Conservation (phyloP, 1,140 invertebrate genomes). For the Babylonia areolata region DNA sequence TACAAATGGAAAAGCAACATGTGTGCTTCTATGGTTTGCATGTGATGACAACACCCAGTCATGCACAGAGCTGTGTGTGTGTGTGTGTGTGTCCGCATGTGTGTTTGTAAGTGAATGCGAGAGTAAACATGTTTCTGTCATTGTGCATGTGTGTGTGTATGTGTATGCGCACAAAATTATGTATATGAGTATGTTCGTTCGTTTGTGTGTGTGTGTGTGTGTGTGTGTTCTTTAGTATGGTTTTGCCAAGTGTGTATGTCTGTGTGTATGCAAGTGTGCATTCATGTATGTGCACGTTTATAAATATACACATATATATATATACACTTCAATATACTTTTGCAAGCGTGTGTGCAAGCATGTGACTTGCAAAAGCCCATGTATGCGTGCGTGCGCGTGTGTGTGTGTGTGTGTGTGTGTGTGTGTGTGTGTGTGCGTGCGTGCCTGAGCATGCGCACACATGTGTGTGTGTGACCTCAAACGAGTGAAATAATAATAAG, state of each 20-base stretch:
- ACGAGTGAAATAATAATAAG: too few species aligned
- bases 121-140: too few species aligned
- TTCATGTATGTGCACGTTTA: background rate
- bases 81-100: too few species aligned
- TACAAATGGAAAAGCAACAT: too few species aligned
- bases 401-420: background rate
- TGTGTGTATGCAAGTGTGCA: background rate
- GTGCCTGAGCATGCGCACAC: constrained; percentile 39
- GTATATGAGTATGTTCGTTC: too few species aligned
- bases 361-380: background rate
- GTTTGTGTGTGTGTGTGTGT: background rate
- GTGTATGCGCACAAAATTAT: too few species aligned
- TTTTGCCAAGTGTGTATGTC: background rate
- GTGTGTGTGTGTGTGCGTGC: background rate
- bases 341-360: background rate
- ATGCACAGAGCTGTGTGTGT: background rate
- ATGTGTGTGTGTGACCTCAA: background rate
- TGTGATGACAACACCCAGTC: too few species aligned
- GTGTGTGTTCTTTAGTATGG: too few species aligned
- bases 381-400: background rate
- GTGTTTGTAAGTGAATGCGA: too few species aligned
- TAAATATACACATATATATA: background rate
- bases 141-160: too few species aligned
- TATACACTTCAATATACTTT: background rate
- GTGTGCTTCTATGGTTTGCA: too few species aligned